Base-by-base conservation (phyloP, 2,113 vertebrate species). In the Equus quagga region DNA sequence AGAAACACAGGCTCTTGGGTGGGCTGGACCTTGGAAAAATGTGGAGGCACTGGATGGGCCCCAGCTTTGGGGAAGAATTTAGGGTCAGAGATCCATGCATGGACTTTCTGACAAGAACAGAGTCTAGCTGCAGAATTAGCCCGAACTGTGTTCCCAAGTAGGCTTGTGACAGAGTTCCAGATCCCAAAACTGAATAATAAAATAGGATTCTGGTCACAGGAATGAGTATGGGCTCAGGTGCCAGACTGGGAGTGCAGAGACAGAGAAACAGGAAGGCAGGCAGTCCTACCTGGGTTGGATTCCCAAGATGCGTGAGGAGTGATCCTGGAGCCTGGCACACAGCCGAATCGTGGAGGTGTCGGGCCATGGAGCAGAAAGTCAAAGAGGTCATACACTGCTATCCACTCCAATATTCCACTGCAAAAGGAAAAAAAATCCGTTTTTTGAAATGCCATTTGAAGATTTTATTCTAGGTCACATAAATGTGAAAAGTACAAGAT, bases 401-500 rank as follows among this genome's bases (percentile, higher is more conserved):
- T 56, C 11, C 4, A 76, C 11, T 64, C 51, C 13, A 78, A 49
- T n/a, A 91, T 79, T 56, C 28, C 64, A 78, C 46, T 79, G 72
- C 26, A 60, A 11, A 17, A 56, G 33, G n/a, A 9, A 76, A 31
- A 31, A 33, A 70, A 86, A 26, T 2, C 14, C 67, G 89, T 92
- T 70, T 6, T 90, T 84, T 72, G 58, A 95, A 46, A 84, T 83
- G 28, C 7, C 36, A 89, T 24, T 84, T 87, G 36, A 96, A 79
- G 15, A 64, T 91, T 89, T 97, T 49, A 85, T 11, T 65, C 36
- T 76, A 79, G 8, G 31, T 88, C 24, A 93, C 56, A 54, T 28
- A 91, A 93, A 65, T 72, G 13, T 90, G 46, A 72, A 86, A 92
- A 86, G 21, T 65, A 5, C n/a, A 89, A 88, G 75, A 19, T 76